A percentile compares a stretch with the other conserved stretches of the same genome.
Conservation (phyloP, 2,888 invertebrate species). For the Enchytraeus crypticus region DNA sequence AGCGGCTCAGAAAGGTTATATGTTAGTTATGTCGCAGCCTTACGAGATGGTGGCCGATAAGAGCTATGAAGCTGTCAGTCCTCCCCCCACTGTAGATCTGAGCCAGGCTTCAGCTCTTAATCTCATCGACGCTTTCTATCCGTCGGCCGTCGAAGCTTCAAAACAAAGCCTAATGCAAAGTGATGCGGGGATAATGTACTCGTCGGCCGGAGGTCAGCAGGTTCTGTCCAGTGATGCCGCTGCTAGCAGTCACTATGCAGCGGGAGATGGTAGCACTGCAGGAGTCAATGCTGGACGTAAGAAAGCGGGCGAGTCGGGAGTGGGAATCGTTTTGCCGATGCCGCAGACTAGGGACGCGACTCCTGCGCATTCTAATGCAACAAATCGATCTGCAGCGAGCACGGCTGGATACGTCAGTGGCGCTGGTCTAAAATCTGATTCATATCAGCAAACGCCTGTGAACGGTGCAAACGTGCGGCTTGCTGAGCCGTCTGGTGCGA, state of each 20-base stretch:
- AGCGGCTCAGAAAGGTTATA: no score
- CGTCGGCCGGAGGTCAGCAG: neutral
- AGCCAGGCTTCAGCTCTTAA: neutral
- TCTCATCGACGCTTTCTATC: neutral
- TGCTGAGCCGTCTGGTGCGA: neutral
- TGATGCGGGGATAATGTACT: no score
- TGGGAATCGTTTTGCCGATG: slow-evolving; percentile 5
- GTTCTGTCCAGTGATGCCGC: neutral
- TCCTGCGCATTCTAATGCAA: no score
- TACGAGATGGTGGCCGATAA: no score
- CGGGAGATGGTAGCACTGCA: neutral
- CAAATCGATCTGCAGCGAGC: no score
- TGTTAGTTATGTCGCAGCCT: no score
- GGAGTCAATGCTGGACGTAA: neutral
- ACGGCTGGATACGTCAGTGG: no score
- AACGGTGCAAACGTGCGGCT: neutral
- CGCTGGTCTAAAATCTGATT: neutral
- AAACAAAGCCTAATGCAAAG: no score
- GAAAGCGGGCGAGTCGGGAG: neutral
- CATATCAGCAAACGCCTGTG: no score
- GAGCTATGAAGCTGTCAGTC: slow-evolving; percentile 4
- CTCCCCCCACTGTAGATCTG: neutral
- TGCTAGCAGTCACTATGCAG: neutral
- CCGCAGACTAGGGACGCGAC: slow-evolving; percentile 1
- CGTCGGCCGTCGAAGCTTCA: neutral